These are phyloP conservation scores for Salvelinus sp. DNA, from an alignment of 2,113 vertebrate species.

Conservation along the genomic window DNA sequence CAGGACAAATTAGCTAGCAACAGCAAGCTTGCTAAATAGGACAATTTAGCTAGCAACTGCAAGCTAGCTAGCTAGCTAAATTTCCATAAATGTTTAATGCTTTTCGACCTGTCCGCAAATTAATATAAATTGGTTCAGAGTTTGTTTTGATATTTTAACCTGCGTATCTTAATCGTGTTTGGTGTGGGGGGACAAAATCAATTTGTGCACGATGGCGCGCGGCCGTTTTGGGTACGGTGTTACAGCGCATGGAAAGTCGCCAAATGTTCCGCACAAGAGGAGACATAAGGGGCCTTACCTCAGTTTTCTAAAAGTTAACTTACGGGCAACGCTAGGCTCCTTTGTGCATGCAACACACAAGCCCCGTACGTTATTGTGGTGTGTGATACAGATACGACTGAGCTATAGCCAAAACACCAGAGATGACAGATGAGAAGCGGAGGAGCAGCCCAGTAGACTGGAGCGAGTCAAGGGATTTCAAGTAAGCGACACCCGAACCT, in stretches of 20 bases:
- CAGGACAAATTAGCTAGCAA: too few species aligned
- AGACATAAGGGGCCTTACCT: background rate
- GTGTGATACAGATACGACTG: constrained; percentile 10
- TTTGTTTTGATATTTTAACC: too few species aligned
- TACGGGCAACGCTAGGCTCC: background rate
- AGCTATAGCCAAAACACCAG: constrained; percentile 25
- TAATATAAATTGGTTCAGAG: too few species aligned
- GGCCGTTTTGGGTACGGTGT: too few species aligned
- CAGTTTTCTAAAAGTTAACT: background rate
- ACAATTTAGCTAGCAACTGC: too few species aligned
- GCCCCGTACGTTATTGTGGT: background rate
- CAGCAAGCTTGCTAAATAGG: too few species aligned
- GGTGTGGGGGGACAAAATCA: too few species aligned
- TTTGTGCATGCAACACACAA: constrained; percentile 21
- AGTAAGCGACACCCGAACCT: background rate
- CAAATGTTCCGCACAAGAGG: background rate
- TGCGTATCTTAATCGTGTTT: too few species aligned
- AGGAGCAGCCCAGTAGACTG: background rate
- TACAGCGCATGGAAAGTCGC: background rate
- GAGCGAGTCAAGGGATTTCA: background rate
- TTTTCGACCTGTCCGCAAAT: too few species aligned
- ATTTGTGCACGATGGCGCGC: too few species aligned
- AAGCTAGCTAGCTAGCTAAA: too few species aligned
- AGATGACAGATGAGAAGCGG: background rate
- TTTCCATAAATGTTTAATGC: too few species aligned